Percentiles rank a stretch among this genome's conserved stretches.
Conservation (phyloP, 2,888 invertebrate genomes). For the Chalcis sispes region DNA sequence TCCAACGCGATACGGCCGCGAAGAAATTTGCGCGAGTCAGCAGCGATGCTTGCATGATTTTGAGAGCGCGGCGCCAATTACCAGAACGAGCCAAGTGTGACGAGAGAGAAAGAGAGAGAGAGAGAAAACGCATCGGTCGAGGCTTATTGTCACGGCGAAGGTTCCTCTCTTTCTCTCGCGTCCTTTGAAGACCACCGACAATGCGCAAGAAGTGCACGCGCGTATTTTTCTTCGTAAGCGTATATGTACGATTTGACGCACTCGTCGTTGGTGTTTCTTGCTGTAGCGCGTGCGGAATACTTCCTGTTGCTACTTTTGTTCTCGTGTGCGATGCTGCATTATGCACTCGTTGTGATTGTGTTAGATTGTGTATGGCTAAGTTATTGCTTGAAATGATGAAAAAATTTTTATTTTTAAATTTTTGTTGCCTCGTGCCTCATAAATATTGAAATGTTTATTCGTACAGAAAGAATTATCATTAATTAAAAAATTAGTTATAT, state of each 20-base stretch:
- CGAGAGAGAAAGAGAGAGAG: no score
- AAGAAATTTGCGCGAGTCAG: constrained; percentile 14
- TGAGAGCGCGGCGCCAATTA: constrained; percentile 45
- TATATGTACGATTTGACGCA: neutral
- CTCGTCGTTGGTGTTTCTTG: neutral
- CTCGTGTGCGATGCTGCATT: no score
- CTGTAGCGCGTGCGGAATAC: neutral
- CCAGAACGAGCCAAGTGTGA: constrained; percentile 33
- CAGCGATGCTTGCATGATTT: constrained; percentile 34
- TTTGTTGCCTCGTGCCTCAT: no score
- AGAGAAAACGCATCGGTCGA: no score
- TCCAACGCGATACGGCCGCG: neutral
- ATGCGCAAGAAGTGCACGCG: constrained; percentile 20
- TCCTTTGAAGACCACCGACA: constrained; percentile 61
- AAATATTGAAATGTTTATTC: no score
- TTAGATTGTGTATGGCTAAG: no score
- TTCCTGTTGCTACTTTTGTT: neutral
- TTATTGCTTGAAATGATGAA: no score
- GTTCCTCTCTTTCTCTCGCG: constrained; percentile 6
- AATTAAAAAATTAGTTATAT: no score
- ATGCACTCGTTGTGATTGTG: no score
- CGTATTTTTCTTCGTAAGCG: neutral
- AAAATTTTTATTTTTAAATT: no score
- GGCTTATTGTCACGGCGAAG: no score
- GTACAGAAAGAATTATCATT: no score